Percentiles rank a stretch among this genome's conserved stretches.
These are phyloP conservation scores for Empidonax alnorum DNA, from an alignment of 2,113 vertebrate species.

Conservation along the genomic window DNA sequence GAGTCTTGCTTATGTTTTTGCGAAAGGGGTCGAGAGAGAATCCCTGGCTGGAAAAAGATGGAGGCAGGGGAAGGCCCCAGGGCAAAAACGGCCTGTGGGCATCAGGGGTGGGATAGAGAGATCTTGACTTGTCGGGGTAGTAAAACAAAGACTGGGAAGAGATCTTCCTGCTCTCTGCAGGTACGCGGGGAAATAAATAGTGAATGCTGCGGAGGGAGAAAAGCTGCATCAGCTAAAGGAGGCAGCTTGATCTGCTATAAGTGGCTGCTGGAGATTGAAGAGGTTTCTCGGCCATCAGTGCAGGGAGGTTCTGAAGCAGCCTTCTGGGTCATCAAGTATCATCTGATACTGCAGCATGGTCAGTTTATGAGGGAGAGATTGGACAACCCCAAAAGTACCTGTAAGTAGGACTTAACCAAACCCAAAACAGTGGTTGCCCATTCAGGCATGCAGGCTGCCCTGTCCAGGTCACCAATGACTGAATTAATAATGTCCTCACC, in stretches of 20 bases:
- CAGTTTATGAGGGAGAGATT: accelerated
- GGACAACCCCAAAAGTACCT: not conserved
- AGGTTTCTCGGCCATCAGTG: not conserved
- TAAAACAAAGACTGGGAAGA: not conserved
- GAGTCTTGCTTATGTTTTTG: not conserved
- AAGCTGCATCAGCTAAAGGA: not conserved
- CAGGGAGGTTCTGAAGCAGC: not conserved
- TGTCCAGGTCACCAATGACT: not conserved
- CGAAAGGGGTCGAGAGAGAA: not conserved
- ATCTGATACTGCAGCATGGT: not conserved
- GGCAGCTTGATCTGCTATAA: not conserved
- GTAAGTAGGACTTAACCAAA: not conserved
- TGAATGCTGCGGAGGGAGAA: not conserved
- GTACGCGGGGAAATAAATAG: not conserved
- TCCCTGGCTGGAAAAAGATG: not conserved
- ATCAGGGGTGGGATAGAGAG: not conserved
- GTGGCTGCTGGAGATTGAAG: not conserved
- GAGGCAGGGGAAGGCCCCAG: not conserved
- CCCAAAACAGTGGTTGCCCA: not conserved
- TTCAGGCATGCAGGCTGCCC: not conserved
- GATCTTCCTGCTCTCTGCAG: not conserved
- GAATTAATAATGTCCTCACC: not conserved
- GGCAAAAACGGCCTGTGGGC: not conserved
- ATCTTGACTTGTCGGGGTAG: not conserved
- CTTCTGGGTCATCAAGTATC: not conserved